Evolutionary conservation across 35 echinoderm and acorn worm species (phyloP), one percentile per base, ranked within the genome.

Genomic region (Apostichopus japonicus): DNA sequence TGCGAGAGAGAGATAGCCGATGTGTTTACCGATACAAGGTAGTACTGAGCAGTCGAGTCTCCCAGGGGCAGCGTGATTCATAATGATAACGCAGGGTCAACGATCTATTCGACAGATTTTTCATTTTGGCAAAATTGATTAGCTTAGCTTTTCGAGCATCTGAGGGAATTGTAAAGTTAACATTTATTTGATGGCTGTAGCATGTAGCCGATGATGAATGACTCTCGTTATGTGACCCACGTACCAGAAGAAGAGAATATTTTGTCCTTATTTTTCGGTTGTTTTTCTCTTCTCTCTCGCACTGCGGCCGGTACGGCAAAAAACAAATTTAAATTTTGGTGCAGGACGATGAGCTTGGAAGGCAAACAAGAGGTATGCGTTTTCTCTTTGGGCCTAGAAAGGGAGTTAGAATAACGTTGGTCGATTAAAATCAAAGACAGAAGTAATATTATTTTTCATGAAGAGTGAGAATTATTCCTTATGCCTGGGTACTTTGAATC

Each of bases 71-170:
- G 54, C n/a, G 53, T 84, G 81, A 84, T 84, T 84, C 81, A 84
- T 84, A 84, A 84, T 61, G 19, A 58, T 23, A 23, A n/a, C 0
- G 81, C 56, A 57, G 56, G 81, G 81, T 84, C 54, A 84, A 84
- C 57, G 81, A 84, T 84, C 81, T 84, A 84, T 84, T 58, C 53
- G 54, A 84, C 56, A 75, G 71, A 19, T 75, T 55, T 53, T 22
- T 53, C 52, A 84, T 84, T 57, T 58, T 22, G 55, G 81, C 81
- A 84, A 58, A 84, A 84, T 84, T 84, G 81, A 84, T 84, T 84
- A 84, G 81, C 81, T 84, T 57, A 44, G 33, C 33, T 44, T 44
- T 44, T 44, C 57, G 54, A 8, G 56, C 81, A 84, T 55, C 81
- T 84, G 56, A 54, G 81, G 81, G 22, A 84, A 84, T 84, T 24